Conservation (phyloP, 2,113 vertebrate genomes). For the Arvicanthis niloticus region DNA sequence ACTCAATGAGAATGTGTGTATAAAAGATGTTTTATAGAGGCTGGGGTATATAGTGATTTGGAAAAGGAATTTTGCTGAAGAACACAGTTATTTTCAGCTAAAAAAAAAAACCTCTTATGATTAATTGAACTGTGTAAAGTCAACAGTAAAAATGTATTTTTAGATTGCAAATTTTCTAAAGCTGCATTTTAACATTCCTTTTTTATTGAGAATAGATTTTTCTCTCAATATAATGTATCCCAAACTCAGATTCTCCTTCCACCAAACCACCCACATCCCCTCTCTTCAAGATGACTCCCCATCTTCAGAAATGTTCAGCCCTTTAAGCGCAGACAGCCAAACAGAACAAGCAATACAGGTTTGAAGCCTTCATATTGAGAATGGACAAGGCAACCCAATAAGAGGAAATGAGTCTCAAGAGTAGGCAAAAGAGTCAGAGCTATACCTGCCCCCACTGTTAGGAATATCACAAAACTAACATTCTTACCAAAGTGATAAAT, state of each 20-base stretch:
- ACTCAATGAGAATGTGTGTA: background rate
- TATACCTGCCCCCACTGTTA: background rate
- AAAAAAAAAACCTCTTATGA: background rate
- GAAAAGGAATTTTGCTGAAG: background rate
- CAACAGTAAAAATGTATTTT: background rate
- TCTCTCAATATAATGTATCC: background rate
- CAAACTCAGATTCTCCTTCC: background rate
- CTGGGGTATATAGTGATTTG: accelerated
- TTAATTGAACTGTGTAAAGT: background rate
- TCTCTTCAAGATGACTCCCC: background rate
- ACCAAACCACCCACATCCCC: background rate
- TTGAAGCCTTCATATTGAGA: background rate
- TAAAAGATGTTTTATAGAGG: background rate
- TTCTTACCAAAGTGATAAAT: background rate
- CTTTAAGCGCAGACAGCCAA: background rate
- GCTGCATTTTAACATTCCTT: background rate
- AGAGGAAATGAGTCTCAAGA: background rate
- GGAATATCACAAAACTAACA: background rate
- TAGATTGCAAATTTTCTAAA: background rate
- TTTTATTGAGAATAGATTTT: background rate
- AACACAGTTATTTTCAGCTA: background rate
- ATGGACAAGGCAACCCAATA: background rate
- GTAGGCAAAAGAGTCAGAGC: background rate
- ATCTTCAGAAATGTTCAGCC: background rate
- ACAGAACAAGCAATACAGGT: background rate